Evolutionary conservation across 2,888 invertebrate species (phyloP).

Genomic region (Theodoxus fluviatilis): DNA sequence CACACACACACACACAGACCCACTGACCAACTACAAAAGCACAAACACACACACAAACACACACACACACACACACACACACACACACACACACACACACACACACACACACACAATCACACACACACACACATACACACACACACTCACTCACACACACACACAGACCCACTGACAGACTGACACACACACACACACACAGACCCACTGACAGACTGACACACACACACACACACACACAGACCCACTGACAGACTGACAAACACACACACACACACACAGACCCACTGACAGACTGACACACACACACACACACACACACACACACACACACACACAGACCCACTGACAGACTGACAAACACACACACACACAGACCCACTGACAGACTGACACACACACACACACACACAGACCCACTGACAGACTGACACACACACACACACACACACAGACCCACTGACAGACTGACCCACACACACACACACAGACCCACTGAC

Average conservation of each 20-base stretch:
- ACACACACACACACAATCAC: slow-evolving; percentile 1
- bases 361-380: background rate
- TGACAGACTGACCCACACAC: background rate
- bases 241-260: background rate
- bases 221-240: slow-evolving; percentile 19
- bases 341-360: background rate
- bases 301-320: slow-evolving; percentile 8
- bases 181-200: background rate
- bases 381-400: slow-evolving; percentile 2
- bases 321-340: slow-evolving; percentile 15
- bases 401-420: background rate
- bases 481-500: background rate
- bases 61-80: background rate
- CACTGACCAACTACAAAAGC: no score
- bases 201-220: slow-evolving; percentile 10
- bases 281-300: slow-evolving; percentile 6
- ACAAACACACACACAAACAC: background rate
- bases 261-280: slow-evolving; percentile 19
- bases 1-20: no score
- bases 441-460: slow-evolving; percentile 2
- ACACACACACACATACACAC: background rate
- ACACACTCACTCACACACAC: slow-evolving; percentile 19
- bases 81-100: background rate
- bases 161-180: background rate
- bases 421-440: background rate